Percentiles rank a stretch among this genome's conserved stretches.
Evolutionary conservation across 2,113 vertebrate species (phyloP).

Genomic region (Hippopotamus amphibius): DNA sequence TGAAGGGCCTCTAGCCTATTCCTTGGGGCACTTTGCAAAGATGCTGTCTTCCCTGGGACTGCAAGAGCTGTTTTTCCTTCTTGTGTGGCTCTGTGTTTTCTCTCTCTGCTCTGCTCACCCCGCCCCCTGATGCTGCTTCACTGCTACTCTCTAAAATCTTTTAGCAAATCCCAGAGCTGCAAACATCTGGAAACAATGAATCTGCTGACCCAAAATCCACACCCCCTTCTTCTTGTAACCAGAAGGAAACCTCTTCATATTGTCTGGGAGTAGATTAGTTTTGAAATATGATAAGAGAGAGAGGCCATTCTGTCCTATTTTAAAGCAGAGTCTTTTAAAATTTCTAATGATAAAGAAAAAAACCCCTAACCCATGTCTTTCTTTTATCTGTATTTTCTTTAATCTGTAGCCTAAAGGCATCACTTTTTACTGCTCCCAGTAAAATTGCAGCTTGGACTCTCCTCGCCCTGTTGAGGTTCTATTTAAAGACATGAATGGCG

Average conservation of each 20-base stretch:
- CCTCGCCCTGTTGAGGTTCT: not conserved
- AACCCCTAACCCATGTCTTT: not conserved
- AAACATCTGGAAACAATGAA: constrained; percentile 74
- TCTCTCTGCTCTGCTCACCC: not conserved
- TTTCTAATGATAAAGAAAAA: constrained; percentile 4
- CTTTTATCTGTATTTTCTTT: constrained; percentile 20
- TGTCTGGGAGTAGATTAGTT: constrained; percentile 43
- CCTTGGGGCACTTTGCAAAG: not conserved
- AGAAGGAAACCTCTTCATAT: constrained; percentile 56
- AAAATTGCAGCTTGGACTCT: not conserved
- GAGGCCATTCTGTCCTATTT: not conserved
- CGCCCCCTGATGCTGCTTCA: not conserved
- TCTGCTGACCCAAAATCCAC: not conserved
- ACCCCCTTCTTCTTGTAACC: not conserved
- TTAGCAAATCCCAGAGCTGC: constrained; percentile 50
- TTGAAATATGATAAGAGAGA: constrained; percentile 38
- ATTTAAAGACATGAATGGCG: not conserved
- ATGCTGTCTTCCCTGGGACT: not conserved
- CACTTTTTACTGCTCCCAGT: not conserved
- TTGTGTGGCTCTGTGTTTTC: not conserved
- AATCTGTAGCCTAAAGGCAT: not conserved
- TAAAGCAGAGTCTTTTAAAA: not conserved
- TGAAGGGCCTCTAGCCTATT: not conserved
- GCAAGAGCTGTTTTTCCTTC: not conserved
- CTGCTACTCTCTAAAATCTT: not conserved